Base-by-base conservation (phyloP, 1,140 invertebrate genomes). In the Ceratosolen solmsi region DNA sequence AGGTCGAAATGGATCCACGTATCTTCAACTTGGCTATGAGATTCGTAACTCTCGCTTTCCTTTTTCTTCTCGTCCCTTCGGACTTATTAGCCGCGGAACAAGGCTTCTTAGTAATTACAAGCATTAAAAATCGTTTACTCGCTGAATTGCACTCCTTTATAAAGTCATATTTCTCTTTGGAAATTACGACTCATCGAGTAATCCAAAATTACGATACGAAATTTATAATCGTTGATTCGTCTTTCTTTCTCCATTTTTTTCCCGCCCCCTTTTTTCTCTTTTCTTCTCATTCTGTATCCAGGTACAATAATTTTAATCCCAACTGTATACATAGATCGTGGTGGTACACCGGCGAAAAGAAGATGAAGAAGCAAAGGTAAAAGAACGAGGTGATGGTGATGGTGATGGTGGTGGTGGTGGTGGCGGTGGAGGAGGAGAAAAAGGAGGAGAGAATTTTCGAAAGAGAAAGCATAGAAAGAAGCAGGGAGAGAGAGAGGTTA, bases 401-500 rank as follows among this genome's bases (percentile, higher is more conserved):
- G 54, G 20, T 68, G 65, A 54, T 60, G 70, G 72, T 68, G 79
- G 77, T 63, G 58, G 79, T 73, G 74, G 71, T 5, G 20, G 54
- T 15, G 17, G 2, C 54, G 54, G 54, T 68, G 72, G 56, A 49
- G 46, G 76, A 51, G 73, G 74, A 79, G 63, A 20, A 74, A 51
- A 36, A 82, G 81, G 54, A 27, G 60, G 27, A 49, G 30, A 72
- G 38, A 58, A 51, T 63, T 38, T 58, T 15, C 41, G 79, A 60
- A 74, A 70, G 60, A 46, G 54, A 72, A 63, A 54, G 65, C 27
- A 2, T 30, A 54, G n/a, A 33, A 27, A 70, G 60, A 56, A 60
- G 70, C 68, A 75, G 82, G 79, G 60, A 51, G 80, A 79, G 76
- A 63, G 71, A 56, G 68, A 79, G 38, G 83, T 84, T 86, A 85